These are phyloP conservation scores for Malaclemys terrapin DNA, from an alignment of 2,113 vertebrate genomes.

Conservation along the genomic window DNA sequence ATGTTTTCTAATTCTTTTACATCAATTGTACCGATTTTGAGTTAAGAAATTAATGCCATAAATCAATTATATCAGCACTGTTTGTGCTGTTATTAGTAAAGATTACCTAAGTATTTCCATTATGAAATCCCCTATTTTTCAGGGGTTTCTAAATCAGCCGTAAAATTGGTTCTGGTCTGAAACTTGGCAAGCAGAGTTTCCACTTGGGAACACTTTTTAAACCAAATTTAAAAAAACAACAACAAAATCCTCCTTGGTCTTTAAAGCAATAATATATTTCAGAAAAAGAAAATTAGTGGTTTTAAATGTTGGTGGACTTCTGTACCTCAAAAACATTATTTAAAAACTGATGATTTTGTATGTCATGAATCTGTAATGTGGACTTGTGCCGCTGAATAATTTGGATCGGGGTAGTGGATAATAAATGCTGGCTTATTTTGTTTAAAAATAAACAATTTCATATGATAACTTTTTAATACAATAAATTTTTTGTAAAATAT, in stretches of 20 bases:
- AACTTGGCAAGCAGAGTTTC: conserved; percentile 68
- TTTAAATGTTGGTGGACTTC: conserved; percentile 77
- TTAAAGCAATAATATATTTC: conserved; percentile 70
- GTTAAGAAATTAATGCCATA: conserved; percentile 37
- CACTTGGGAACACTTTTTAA: conserved; percentile 79
- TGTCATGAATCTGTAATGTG: conserved; percentile 68
- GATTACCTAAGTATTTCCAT: conserved; percentile 71
- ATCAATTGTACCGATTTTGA: conserved; percentile 46
- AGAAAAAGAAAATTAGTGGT: conserved; percentile 78
- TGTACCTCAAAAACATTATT: conserved; percentile 76
- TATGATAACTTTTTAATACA: conserved; percentile 33
- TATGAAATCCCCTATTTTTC: conserved; percentile 28
- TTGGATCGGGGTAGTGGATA: conserved; percentile 47
- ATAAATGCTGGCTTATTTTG: conserved; percentile 42
- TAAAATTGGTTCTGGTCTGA: conserved; percentile 67
- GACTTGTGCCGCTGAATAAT: conserved; percentile 61
- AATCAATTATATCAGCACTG: conserved; percentile 55
- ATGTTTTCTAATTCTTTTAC: conserved; percentile 46
- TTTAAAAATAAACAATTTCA: conserved; percentile 58
- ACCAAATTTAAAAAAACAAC: conserved; percentile 54
- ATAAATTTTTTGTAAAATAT: conserved; percentile 20
- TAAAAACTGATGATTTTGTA: conserved; percentile 78
- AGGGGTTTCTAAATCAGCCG: conserved; percentile 65
- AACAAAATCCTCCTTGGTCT: conserved; percentile 51
- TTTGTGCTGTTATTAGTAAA: conserved; percentile 53